phyloP scores from a whole-genome alignment of 1,140 invertebrate species.

The Bombus affinis region DNA sequence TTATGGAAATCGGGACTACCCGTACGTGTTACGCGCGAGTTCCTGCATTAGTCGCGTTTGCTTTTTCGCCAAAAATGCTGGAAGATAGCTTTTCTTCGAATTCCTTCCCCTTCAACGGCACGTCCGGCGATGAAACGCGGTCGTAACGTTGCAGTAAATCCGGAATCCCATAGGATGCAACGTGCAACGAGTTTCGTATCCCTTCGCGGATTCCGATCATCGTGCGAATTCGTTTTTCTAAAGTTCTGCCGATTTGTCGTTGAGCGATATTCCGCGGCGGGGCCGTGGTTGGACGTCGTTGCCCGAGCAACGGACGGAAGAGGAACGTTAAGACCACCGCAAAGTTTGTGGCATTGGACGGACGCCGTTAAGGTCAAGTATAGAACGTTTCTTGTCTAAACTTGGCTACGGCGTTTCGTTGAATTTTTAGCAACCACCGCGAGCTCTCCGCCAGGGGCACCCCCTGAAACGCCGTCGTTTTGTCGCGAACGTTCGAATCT shows the following conservation, averaged over 20 bases:
- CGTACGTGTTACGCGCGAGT: neutral
- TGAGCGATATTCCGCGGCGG: neutral
- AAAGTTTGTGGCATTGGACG: constrained; percentile 39
- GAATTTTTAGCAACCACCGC: constrained; percentile 18
- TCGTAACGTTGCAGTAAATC: neutral
- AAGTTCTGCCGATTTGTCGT: neutral
- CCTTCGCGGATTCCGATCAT: neutral
- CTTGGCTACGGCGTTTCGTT: constrained; percentile 40
- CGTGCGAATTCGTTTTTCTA: neutral
- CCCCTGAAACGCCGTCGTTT: neutral
- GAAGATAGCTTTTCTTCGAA: neutral
- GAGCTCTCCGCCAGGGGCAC: neutral
- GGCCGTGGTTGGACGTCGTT: neutral
- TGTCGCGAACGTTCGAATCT: neutral
- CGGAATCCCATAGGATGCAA: too few relatives aligned
- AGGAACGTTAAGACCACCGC: constrained; percentile 46
- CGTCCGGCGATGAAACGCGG: neutral
- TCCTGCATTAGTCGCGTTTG: neutral
- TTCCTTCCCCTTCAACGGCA: too few relatives aligned
- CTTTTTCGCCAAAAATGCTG: neutral
- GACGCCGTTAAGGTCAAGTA: constrained; percentile 65
- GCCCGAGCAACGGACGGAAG: neutral
- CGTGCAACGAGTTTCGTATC: neutral
- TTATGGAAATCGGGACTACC: neutral
- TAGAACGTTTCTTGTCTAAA: constrained; percentile 59